Percentiles rank a stretch among this genome's conserved stretches.
phyloP scores from a whole-genome alignment of 2,888 invertebrate genomes.

The Encarsia formosa region DNA sequence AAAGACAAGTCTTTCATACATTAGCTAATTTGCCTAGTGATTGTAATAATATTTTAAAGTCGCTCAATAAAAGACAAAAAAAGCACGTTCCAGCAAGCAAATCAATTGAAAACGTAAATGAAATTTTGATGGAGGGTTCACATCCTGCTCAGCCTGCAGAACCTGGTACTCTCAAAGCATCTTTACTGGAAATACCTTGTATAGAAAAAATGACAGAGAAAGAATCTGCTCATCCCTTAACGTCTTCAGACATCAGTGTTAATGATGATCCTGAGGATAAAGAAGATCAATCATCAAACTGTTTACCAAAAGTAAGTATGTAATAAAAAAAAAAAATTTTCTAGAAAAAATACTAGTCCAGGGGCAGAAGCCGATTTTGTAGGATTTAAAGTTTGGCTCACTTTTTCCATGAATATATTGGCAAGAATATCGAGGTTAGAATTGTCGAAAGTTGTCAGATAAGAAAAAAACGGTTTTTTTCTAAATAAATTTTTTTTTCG shows the following conservation, averaged over 20 bases:
- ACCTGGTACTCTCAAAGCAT: constrained; percentile 86
- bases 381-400: too few relatives aligned
- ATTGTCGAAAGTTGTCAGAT: too few relatives aligned
- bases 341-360: too few relatives aligned
- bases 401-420: too few relatives aligned
- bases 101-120: constrained; percentile 58
- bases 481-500: too few relatives aligned
- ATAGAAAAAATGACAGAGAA: constrained; percentile 92
- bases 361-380: too few relatives aligned
- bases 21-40: constrained; percentile 96
- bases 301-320: constrained; percentile 47
- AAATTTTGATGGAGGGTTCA: constrained; percentile 75
- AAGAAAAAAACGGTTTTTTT: too few relatives aligned
- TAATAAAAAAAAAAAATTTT: not conserved
- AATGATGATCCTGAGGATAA: constrained; percentile 25
- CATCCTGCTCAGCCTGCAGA: constrained; percentile 81
- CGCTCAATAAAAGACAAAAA: constrained; percentile 58
- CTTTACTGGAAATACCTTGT: constrained; percentile 86
- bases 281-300: constrained; percentile 36
- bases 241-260: constrained; percentile 39
- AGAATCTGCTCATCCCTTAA: constrained; percentile 79
- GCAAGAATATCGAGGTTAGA: too few relatives aligned
- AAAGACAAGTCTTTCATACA: constrained; percentile 96
- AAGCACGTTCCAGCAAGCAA: constrained; percentile 48
- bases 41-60: constrained; percentile 80